These are phyloP conservation scores for Oxystoma pomonae DNA, from an alignment of 2,888 invertebrate genomes.

Conservation along the genomic window DNA sequence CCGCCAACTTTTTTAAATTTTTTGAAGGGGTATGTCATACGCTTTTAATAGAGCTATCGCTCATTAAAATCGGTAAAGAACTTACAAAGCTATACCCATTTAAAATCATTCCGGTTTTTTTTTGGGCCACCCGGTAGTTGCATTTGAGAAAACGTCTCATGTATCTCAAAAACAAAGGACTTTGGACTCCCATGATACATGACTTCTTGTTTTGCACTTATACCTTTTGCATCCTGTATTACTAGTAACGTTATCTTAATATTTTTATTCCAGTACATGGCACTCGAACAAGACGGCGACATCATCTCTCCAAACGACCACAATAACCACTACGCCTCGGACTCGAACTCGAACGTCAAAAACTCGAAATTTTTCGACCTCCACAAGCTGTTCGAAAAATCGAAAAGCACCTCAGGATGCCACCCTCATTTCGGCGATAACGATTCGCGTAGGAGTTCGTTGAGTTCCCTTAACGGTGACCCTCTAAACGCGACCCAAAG, in stretches of 20 bases:
- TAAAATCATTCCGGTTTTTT: too few relatives aligned
- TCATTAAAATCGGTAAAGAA: too few relatives aligned
- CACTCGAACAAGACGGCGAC: not conserved
- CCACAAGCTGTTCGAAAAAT: constrained; percentile 32
- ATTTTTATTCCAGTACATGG: not conserved
- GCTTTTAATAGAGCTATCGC: too few relatives aligned
- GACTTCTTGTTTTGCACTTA: too few relatives aligned
- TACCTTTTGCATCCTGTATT: not conserved
- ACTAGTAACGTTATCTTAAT: not conserved
- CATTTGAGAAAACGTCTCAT: too few relatives aligned
- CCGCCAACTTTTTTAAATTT: too few relatives aligned
- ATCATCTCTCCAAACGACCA: not conserved
- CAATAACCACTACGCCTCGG: constrained; percentile 33
- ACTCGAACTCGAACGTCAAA: constrained; percentile 41
- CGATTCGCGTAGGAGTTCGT: constrained; percentile 8
- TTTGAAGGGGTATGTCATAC: too few relatives aligned
- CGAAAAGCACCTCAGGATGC: constrained; percentile 20
- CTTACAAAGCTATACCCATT: too few relatives aligned
- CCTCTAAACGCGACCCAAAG: constrained; percentile 38
- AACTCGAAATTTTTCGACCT: constrained; percentile 37
- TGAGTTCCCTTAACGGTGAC: constrained; percentile 19
- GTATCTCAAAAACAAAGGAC: too few relatives aligned
- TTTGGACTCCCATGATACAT: too few relatives aligned
- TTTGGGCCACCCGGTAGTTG: too few relatives aligned
- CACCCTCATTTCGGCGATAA: not conserved